These are phyloP conservation scores for Habropoda laboriosa DNA, from an alignment of 1,140 invertebrate species.

Conservation along the genomic window DNA sequence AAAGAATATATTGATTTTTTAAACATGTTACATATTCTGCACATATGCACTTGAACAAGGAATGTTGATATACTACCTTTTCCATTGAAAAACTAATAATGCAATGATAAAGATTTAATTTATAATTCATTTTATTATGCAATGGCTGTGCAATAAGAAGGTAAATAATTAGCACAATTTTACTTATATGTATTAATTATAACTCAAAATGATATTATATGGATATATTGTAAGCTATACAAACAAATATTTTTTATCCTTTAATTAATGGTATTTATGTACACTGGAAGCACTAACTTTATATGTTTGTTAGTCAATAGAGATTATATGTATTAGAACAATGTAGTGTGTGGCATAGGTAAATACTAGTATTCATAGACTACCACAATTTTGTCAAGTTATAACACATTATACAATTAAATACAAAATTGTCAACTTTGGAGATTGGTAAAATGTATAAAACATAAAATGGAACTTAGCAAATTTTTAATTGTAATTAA, in stretches of 20 bases:
- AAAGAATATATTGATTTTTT: constrained; percentile 44
- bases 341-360: not conserved
- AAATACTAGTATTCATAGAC: not conserved
- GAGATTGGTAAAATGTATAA: constrained; percentile 13
- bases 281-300: not conserved
- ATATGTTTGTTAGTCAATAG: not conserved
- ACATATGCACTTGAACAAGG: not conserved
- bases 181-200: constrained; percentile 26
- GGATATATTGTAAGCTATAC: constrained; percentile 7
- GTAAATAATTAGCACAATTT: constrained; percentile 17
- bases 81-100: constrained; percentile 38
- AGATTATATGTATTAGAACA: constrained; percentile 6
- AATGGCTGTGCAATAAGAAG: constrained; percentile 36
- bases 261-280: constrained; percentile 16
- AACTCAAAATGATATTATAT: constrained; percentile 31
- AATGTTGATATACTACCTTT: not conserved
- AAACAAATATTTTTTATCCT: constrained; percentile 3
- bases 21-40: constrained; percentile 16
- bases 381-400: not conserved
- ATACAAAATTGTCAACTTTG: constrained; percentile 21
- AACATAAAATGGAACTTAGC: constrained; percentile 44
- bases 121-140: constrained; percentile 14
- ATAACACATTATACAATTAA: not conserved
- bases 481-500: constrained; percentile 42
- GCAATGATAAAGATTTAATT: constrained; percentile 14